Conservation (phyloP, 1,140 invertebrate genomes). For the Yoshiicerus persimilis region DNA sequence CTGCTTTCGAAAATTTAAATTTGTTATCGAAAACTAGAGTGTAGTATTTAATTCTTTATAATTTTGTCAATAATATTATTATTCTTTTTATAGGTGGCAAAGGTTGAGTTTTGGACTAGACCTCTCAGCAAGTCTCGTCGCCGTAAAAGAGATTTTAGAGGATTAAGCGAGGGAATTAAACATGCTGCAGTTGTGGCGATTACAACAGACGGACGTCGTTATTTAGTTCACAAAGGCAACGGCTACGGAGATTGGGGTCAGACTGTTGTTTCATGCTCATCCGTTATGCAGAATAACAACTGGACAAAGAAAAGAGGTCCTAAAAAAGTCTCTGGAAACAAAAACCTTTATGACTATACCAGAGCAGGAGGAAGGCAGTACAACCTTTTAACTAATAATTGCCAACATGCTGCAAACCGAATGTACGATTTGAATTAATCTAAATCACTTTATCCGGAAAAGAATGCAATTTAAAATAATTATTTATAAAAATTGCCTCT, state of each 20-base stretch:
- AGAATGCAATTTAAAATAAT: too few species aligned
- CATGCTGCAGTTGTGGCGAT: neutral
- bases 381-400: neutral
- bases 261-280: neutral
- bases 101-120: neutral
- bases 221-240: neutral
- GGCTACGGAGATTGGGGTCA: neutral
- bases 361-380: neutral
- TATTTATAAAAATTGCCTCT: too few species aligned
- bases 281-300: neutral
- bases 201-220: neutral
- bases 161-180: neutral
- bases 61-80: too few species aligned
- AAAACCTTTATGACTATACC: neutral
- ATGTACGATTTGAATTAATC: neutral
- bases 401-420: neutral
- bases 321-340: neutral
- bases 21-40: neutral
- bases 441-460: too few species aligned
- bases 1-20: too few species aligned
- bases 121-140: neutral
- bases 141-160: neutral
- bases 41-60: too few species aligned
- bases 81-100: neutral
- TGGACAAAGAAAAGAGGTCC: neutral